Conservation (phyloP, 2,797 vertebrate genomes). For the Melanotaenia parkinsoni region DNA sequence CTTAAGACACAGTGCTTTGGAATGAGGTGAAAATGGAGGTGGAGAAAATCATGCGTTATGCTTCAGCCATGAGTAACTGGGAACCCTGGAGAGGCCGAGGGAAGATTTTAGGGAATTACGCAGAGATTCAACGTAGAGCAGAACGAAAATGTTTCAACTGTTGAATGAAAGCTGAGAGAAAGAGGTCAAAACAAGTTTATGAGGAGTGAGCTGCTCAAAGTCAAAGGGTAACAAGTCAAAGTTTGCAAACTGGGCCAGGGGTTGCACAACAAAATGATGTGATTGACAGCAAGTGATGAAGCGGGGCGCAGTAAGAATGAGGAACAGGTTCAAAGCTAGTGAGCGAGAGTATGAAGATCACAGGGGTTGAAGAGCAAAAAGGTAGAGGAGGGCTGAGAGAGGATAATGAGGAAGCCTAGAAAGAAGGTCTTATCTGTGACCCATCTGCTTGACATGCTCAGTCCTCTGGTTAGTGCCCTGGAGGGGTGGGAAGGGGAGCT, state of each 20-base stretch:
- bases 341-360: constrained; percentile 45
- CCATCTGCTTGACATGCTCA: constrained; percentile 78
- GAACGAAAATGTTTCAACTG: constrained; percentile 27
- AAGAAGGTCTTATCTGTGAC: constrained; percentile 73
- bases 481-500: constrained; percentile 56
- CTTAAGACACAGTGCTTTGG: constrained; percentile 33
- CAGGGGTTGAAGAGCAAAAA: constrained; percentile 47
- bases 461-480: constrained; percentile 68
- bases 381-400: constrained; percentile 49
- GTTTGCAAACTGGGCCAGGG: constrained; percentile 30
- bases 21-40: constrained; percentile 21
- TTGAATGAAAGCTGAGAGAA: constrained; percentile 35
- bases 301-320: constrained; percentile 43
- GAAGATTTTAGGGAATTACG: constrained; percentile 16
- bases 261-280: constrained; percentile 27
- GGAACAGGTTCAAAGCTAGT: constrained; percentile 54
- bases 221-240: constrained; percentile 16
- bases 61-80: constrained; percentile 52
- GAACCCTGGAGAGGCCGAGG: constrained; percentile 31
- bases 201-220: constrained; percentile 21
- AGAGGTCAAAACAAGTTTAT: constrained; percentile 32
- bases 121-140: background rate
- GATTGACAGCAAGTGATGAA: constrained; percentile 53
- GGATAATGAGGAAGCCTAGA: constrained; percentile 55
- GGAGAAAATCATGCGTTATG: constrained; percentile 53